Evolutionary conservation across 2,797 vertebrate species (phyloP).

Genomic region (Nannoperca australis): DNA sequence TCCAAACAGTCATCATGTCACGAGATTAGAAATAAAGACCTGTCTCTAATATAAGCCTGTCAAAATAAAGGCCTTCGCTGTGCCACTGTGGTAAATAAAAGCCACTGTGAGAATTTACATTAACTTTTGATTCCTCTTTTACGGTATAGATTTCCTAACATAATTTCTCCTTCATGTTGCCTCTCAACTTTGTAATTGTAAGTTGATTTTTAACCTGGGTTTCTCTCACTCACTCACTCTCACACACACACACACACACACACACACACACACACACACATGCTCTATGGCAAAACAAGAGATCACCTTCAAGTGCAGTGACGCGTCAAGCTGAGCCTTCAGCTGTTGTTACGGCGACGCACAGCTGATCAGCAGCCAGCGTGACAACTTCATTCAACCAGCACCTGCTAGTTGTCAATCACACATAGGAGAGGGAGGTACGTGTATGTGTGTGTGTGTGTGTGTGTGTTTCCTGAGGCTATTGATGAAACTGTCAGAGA

Average conservation of each 20-base stretch:
- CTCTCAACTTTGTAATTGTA: background rate
- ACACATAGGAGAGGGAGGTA: constrained; percentile 62
- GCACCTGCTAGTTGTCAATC: constrained; percentile 91
- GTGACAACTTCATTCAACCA: constrained; percentile 88
- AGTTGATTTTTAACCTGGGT: constrained; percentile 19
- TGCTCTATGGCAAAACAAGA: constrained; percentile 80
- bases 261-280: constrained; percentile 10
- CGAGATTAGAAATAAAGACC: too few relatives aligned
- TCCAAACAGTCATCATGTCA: too few relatives aligned
- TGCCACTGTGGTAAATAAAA: background rate
- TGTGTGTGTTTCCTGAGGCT: constrained; percentile 79
- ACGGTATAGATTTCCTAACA: background rate
- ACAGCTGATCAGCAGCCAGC: constrained; percentile 80
- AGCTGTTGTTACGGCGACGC: constrained; percentile 82
- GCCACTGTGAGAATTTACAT: background rate
- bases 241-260: constrained; percentile 13
- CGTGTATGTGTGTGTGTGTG: constrained; percentile 31
- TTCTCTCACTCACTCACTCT: constrained; percentile 1
- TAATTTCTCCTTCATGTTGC: background rate
- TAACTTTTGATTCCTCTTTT: background rate
- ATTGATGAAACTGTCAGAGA: constrained; percentile 86
- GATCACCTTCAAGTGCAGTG: constrained; percentile 83
- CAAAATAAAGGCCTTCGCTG: background rate
- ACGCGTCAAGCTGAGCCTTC: constrained; percentile 74
- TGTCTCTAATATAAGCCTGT: background rate